Percentiles rank a stretch among this genome's conserved stretches.
Evolutionary conservation across 1,140 invertebrate species (phyloP).

Genomic region (Plutomurus gul): DNA sequence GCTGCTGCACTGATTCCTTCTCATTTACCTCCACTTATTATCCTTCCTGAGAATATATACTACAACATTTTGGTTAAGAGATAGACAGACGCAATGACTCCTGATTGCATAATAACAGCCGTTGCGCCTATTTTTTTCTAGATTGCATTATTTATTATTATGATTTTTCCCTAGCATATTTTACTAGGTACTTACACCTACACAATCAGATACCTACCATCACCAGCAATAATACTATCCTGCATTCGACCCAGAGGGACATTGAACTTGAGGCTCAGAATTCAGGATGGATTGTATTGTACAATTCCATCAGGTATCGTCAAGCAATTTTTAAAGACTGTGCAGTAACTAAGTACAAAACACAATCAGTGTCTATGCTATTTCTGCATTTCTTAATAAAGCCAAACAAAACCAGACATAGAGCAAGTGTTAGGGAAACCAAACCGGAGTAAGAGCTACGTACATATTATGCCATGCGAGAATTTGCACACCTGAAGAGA

Average conservation of each 20-base stretch:
- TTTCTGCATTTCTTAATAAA: neutral
- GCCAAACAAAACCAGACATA: neutral
- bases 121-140: neutral
- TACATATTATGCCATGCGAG: neutral
- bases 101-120: neutral
- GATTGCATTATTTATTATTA: neutral
- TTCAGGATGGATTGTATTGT: slow-evolving; percentile 5
- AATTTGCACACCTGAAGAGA: slow-evolving; percentile 1
- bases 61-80: neutral
- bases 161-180: neutral
- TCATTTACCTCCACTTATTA: too few species aligned
- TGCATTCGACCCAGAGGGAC: slow-evolving; percentile 13
- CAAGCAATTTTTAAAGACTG: neutral
- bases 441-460: neutral
- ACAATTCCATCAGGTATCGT: neutral
- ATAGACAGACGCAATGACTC: neutral
- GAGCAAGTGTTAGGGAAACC: neutral
- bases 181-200: too few species aligned
- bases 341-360: slow-evolving; percentile 17
- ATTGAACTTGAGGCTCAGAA: slow-evolving; percentile 12
- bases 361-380: neutral
- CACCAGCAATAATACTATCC: slow-evolving; percentile 7
- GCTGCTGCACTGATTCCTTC: too few species aligned
- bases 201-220: too few species aligned
- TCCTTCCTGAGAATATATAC: too few species aligned